Conservation (phyloP, 2,113 vertebrate genomes). For the Sapayoa aenigma region DNA sequence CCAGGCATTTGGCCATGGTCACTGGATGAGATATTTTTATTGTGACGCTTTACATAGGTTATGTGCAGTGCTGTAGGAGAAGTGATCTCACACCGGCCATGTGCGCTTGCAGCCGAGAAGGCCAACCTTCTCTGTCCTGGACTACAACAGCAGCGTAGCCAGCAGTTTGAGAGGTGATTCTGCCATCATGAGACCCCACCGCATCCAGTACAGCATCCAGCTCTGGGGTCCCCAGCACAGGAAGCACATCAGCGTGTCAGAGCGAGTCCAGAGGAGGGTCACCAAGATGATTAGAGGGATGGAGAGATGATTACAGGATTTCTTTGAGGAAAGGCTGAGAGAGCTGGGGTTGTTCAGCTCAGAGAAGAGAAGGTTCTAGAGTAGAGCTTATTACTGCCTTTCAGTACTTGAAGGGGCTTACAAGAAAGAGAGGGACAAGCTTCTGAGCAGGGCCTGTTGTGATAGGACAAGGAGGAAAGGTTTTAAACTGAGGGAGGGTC, state of each 20-base stretch:
- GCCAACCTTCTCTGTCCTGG: not conserved
- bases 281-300: not conserved
- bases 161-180: not conserved
- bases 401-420: not conserved
- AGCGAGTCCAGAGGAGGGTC: not conserved
- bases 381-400: not conserved
- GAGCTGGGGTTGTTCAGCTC: not conserved
- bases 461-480: too few species aligned
- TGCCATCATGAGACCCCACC: rapidly evolving
- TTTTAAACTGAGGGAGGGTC: not conserved
- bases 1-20: not conserved
- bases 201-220: not conserved
- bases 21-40: not conserved
- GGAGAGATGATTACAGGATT: not conserved
- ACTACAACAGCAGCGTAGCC: not conserved
- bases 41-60: not conserved
- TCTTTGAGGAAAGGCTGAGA: not conserved
- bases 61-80: not conserved
- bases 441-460: not conserved
- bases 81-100: not conserved
- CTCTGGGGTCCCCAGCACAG: not conserved
- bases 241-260: not conserved
- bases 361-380: not conserved
- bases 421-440: not conserved
- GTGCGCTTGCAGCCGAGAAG: not conserved